phyloP scores from a whole-genome alignment of 2,888 invertebrate genomes.

The Caenorhabditis sp. region DNA sequence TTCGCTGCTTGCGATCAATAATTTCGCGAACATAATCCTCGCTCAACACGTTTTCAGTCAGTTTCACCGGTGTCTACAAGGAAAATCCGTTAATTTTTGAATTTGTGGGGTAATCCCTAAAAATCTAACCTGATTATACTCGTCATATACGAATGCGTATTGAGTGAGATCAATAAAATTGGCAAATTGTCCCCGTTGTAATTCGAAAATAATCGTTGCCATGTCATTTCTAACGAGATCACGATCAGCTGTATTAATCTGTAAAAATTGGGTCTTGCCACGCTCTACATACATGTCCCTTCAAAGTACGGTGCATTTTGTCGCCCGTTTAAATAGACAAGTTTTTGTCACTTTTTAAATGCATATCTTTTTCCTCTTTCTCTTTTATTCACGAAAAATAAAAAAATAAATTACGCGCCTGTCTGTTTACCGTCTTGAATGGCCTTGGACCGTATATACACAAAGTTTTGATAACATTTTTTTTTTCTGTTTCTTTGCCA shows the following conservation, averaged over 20 bases:
- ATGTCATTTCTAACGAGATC: conserved; percentile 29
- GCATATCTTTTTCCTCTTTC: background rate
- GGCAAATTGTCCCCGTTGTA: conserved; percentile 31
- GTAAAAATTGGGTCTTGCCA: background rate
- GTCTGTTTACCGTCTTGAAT: background rate
- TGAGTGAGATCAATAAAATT: conserved; percentile 41
- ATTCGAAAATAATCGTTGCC: conserved; percentile 37
- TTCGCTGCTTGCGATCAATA: conserved; percentile 48
- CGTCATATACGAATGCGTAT: conserved; percentile 43
- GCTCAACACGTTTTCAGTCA: conserved; percentile 42
- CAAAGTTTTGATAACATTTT: background rate
- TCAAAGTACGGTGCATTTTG: no score
- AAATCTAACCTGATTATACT: conserved; percentile 35
- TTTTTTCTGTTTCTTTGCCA: background rate
- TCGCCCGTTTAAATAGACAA: no score
- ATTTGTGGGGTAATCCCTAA: background rate
- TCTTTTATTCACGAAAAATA: background rate
- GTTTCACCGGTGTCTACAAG: conserved; percentile 44
- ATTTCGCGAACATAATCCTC: conserved; percentile 53
- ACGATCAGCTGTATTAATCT: conserved; percentile 28
- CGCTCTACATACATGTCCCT: no score
- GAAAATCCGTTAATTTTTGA: background rate
- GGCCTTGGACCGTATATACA: background rate
- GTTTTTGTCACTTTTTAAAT: no score
- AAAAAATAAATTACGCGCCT: background rate